Evolutionary conservation across 2,797 vertebrate species (phyloP).

Genomic region (Falco novaeseelandiae): DNA sequence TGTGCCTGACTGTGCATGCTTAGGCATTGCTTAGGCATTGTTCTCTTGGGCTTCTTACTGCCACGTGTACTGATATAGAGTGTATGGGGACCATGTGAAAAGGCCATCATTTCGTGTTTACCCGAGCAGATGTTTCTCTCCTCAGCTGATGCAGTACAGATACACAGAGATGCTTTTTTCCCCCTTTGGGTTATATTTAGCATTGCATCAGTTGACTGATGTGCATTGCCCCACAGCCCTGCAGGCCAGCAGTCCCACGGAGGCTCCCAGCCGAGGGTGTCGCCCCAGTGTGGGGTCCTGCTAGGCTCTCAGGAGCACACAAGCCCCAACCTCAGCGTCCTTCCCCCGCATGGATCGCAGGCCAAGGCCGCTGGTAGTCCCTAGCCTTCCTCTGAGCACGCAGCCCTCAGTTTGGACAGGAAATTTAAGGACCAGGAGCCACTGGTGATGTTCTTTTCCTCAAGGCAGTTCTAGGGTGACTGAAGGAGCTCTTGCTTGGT

Average conservation of each 20-base stretch:
- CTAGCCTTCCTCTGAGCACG: neutral
- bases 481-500: neutral
- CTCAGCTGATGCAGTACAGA: neutral
- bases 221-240: neutral
- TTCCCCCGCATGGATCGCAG: neutral
- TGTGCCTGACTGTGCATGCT: neutral
- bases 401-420: accelerated
- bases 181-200: neutral
- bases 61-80: accelerated
- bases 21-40: neutral
- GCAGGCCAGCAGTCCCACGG: accelerated
- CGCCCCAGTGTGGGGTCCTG: neutral
- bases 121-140: neutral
- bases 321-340: neutral
- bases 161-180: neutral
- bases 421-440: neutral
- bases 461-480: neutral
- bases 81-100: neutral
- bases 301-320: neutral
- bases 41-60: neutral
- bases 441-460: neutral
- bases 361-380: neutral
- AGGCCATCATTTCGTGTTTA: neutral
- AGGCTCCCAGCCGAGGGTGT: neutral
- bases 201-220: neutral